Percentiles rank a stretch among this genome's conserved stretches.
Evolutionary conservation across 1,140 invertebrate species (phyloP).

Genomic region (Zaprionus ghesquierei): DNA sequence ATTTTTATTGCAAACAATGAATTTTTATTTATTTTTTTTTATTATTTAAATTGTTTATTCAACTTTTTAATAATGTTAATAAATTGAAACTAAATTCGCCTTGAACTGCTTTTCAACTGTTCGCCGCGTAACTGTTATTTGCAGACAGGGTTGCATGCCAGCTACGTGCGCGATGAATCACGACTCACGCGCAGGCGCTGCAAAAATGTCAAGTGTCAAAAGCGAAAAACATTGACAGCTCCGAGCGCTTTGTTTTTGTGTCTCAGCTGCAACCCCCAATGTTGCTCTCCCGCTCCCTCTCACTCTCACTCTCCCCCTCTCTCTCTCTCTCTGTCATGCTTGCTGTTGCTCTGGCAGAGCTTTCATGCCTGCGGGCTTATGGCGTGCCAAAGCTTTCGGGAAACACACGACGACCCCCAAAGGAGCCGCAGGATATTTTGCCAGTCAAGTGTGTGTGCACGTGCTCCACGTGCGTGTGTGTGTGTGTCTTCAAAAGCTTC

Average conservation of each 20-base stretch:
- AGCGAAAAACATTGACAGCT: background rate
- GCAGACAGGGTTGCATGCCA: background rate
- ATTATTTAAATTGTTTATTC: background rate
- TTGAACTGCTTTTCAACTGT: background rate
- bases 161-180: background rate
- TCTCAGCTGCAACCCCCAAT: background rate
- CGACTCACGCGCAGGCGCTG: conserved; percentile 10
- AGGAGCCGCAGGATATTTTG: background rate
- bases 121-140: background rate
- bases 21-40: too few species aligned
- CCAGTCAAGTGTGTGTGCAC: conserved; percentile 16
- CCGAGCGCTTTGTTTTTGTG: background rate
- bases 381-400: background rate
- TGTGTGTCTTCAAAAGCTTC: conserved; percentile 14
- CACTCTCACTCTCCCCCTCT: background rate
- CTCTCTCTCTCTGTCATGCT: background rate
- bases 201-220: conserved; percentile 66
- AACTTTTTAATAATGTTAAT: background rate
- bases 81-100: background rate
- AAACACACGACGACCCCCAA: background rate
- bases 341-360: background rate
- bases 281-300: background rate
- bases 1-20: too few species aligned
- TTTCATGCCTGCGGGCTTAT: conserved; percentile 4
- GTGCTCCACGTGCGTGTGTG: background rate